These are phyloP conservation scores for Indicator indicator DNA, from an alignment of 2,113 vertebrate species.

Conservation along the genomic window DNA sequence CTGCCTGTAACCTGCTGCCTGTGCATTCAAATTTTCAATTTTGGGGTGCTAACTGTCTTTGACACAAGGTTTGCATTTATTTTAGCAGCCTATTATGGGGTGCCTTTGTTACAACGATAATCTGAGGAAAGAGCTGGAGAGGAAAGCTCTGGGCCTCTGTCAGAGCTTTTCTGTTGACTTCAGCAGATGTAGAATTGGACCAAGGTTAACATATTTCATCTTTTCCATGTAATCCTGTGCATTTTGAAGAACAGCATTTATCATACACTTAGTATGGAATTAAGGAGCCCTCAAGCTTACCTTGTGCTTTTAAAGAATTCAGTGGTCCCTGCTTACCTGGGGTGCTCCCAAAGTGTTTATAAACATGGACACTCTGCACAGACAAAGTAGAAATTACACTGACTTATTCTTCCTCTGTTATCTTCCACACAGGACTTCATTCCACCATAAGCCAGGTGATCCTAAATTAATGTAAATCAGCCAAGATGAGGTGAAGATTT, in stretches of 20 bases:
- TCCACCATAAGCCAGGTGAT: not conserved
- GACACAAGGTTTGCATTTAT: not conserved
- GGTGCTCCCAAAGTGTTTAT: not conserved
- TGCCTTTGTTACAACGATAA: not conserved
- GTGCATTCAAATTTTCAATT: conserved; percentile 48
- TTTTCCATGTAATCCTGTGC: not conserved
- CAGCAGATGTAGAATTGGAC: too few species aligned
- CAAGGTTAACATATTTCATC: not conserved
- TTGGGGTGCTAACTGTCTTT: not conserved
- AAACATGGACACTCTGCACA: not conserved
- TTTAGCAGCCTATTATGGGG: not conserved
- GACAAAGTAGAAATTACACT: not conserved
- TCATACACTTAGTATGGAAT: not conserved
- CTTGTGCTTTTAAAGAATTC: not conserved
- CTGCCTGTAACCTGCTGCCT: conserved; percentile 41
- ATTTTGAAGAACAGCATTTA: not conserved
- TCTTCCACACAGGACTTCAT: not conserved
- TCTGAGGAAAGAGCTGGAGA: not conserved
- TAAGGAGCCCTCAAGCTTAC: not conserved
- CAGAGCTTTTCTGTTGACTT: not conserved
- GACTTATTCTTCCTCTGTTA: not conserved
- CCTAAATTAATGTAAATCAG: conserved; percentile 8
- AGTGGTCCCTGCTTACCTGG: not conserved
- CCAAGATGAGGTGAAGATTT: conserved; percentile 18
- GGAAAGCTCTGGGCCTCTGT: not conserved